Conservation (phyloP, 2,113 vertebrate genomes). For the Choloepus hoffmanni region DNA sequence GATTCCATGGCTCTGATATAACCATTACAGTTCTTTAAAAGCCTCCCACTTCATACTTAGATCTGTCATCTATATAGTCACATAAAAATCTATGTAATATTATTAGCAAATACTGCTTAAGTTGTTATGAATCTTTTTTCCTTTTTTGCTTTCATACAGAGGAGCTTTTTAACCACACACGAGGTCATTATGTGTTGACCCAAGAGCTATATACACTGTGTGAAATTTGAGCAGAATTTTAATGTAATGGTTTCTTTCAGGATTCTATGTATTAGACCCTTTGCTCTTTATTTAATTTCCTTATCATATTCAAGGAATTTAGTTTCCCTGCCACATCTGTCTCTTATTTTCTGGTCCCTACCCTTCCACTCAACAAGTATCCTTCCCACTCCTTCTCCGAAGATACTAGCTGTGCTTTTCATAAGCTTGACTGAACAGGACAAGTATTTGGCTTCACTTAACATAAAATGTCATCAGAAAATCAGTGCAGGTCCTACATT, state of each 20-base stretch:
- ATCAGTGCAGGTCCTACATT: background rate
- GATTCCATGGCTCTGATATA: background rate
- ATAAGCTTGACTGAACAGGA: background rate
- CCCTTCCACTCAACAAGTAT: background rate
- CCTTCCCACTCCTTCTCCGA: too few species aligned
- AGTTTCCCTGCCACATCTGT: background rate
- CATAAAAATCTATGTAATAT: background rate
- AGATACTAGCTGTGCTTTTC: background rate
- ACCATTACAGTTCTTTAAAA: background rate
- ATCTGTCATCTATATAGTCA: background rate
- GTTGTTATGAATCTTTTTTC: background rate
- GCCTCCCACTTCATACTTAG: background rate
- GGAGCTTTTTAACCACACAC: background rate
- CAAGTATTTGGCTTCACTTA: background rate
- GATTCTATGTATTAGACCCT: background rate
- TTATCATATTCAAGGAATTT: background rate
- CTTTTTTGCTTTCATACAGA: background rate
- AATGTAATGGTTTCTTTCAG: background rate
- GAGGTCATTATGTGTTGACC: background rate
- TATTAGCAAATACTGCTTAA: background rate
- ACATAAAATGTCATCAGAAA: slow-evolving; percentile 18
- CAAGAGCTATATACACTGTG: background rate
- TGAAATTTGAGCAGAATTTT: background rate
- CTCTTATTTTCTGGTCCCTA: background rate
- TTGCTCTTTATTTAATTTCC: background rate